phyloP scores from a whole-genome alignment of 1,140 invertebrate genomes.

The Rhynchophorus ferrugineus region DNA sequence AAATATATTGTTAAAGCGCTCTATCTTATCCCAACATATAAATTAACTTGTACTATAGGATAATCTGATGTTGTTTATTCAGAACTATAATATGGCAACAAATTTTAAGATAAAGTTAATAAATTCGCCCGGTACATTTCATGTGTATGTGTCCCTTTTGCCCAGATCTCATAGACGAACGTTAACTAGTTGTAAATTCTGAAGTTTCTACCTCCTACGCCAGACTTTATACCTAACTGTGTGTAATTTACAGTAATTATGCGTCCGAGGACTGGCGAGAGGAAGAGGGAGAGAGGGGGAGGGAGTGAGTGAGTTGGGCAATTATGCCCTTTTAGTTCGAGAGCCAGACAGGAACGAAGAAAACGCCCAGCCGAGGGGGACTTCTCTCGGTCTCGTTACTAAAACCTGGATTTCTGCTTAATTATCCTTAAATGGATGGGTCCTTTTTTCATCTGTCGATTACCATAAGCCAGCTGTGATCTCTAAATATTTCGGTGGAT shows the following conservation, averaged over 20 bases:
- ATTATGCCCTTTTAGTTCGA: slow-evolving; percentile 7
- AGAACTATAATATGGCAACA: too few species aligned
- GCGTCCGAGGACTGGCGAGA: slow-evolving; percentile 5
- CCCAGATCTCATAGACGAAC: slow-evolving; percentile 5
- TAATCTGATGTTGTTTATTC: too few species aligned
- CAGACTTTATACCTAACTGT: slow-evolving; percentile 10
- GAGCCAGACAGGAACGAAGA: background rate
- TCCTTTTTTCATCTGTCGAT: too few species aligned
- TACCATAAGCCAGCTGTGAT: too few species aligned
- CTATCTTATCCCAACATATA: too few species aligned
- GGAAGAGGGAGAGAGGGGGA: background rate
- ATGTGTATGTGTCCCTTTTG: slow-evolving; percentile 8
- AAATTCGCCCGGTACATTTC: too few species aligned
- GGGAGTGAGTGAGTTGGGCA: background rate
- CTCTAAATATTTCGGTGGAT: too few species aligned
- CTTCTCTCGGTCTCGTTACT: background rate
- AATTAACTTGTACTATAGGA: too few species aligned
- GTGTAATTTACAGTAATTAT: slow-evolving; percentile 18
- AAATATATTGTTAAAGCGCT: too few species aligned
- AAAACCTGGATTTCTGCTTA: too few species aligned
- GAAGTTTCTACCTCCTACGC: slow-evolving; percentile 12
- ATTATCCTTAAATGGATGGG: too few species aligned
- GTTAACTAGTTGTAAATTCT: slow-evolving; percentile 17
- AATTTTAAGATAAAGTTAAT: too few species aligned
- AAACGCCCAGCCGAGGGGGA: background rate